phyloP scores from a whole-genome alignment of 2,113 vertebrate genomes.

The Chaetura pelagica region DNA sequence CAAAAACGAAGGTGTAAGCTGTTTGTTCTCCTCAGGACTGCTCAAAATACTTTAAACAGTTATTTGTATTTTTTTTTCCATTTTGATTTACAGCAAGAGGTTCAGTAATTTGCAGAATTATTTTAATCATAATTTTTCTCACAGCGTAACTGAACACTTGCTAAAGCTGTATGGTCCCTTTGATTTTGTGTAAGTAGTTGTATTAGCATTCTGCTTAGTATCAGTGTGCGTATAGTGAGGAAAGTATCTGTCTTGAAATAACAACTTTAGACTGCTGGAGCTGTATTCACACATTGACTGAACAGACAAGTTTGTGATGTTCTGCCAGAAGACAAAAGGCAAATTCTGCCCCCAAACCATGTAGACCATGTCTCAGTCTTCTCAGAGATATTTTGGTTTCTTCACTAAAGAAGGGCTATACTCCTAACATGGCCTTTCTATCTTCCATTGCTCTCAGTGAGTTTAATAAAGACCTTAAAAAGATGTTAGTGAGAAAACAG shows the following conservation, averaged over 20 bases:
- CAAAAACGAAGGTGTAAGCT: neutral
- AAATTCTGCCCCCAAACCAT: neutral
- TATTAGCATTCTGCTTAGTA: neutral
- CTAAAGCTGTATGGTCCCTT: neutral
- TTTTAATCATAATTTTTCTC: neutral
- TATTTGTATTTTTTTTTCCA: neutral
- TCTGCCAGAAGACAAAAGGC: neutral
- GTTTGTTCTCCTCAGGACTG: neutral
- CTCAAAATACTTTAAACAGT: neutral
- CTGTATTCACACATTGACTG: neutral
- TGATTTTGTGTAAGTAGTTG: neutral
- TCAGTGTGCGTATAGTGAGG: neutral
- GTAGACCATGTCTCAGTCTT: neutral
- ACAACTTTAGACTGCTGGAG: neutral
- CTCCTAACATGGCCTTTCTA: neutral
- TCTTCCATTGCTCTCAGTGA: neutral
- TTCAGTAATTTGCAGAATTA: neutral
- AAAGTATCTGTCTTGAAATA: neutral
- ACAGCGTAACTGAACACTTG: neutral
- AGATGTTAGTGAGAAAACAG: neutral
- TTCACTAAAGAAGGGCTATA: neutral
- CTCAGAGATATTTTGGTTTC: neutral
- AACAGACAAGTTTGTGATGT: neutral
- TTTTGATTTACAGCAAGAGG: neutral
- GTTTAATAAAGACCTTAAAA: neutral